Evolutionary conservation across 2,888 invertebrate genomes (phyloP).

Genomic region (Branchellion lobata): DNA sequence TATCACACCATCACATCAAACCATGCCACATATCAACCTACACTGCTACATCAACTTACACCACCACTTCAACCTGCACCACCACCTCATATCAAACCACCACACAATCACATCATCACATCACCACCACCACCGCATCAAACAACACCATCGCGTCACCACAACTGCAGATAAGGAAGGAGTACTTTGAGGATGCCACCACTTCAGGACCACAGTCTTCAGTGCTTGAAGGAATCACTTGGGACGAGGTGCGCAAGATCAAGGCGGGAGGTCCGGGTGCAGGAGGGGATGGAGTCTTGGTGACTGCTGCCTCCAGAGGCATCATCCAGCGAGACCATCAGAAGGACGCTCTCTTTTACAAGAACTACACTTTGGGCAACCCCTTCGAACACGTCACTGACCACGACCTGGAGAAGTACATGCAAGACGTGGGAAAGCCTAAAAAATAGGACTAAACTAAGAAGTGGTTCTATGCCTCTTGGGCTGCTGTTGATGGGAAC

Average conservation of each 20-base stretch:
- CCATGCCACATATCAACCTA: too few relatives aligned
- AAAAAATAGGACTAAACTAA: too few relatives aligned
- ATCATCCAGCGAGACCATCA: conserved; percentile 98
- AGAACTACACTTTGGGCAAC: conserved; percentile 95
- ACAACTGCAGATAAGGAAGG: conserved; percentile 54
- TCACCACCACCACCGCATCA: too few relatives aligned
- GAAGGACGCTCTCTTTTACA: conserved; percentile 93
- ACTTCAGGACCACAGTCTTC: conserved; percentile 97
- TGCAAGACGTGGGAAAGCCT: conserved; percentile 55
- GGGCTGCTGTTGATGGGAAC: too few relatives aligned
- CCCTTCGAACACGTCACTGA: conserved; percentile 96
- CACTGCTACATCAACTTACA: too few relatives aligned
- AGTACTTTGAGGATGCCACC: conserved; percentile 78
- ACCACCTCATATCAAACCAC: too few relatives aligned
- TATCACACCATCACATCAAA: too few relatives aligned
- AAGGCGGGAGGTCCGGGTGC: conserved; percentile 54
- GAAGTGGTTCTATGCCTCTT: too few relatives aligned
- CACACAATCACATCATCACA: too few relatives aligned
- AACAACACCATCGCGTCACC: too few relatives aligned
- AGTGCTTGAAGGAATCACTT: conserved; percentile 92
- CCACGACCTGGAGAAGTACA: conserved; percentile 85
- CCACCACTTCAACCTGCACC: too few relatives aligned
- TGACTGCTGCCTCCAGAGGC: conserved; percentile 95
- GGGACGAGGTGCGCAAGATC: conserved; percentile 83
- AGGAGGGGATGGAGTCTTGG: conserved; percentile 58